A percentile compares a stretch with the other conserved stretches of the same genome.
These are phyloP conservation scores for Drosophila yakuba DNA, from an alignment of 1,140 invertebrate species.

Conservation along the genomic window DNA sequence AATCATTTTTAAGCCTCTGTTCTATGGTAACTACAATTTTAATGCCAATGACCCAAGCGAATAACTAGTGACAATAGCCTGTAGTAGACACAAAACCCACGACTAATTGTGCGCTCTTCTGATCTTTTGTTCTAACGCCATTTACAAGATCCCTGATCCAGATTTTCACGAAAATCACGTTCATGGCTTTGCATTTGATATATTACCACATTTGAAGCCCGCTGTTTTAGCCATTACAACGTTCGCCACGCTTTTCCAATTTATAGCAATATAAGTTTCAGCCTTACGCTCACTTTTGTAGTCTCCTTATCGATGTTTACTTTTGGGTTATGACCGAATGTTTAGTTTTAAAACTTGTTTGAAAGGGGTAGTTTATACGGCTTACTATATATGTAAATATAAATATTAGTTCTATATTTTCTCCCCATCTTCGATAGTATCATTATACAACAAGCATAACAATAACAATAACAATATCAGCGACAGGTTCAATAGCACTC, in stretches of 20 bases:
- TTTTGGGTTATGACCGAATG: not conserved
- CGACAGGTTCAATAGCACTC: conserved; percentile 7
- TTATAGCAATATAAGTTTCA: conserved; percentile 2
- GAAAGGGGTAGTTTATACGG: too few species aligned
- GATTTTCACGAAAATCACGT: conserved; percentile 17
- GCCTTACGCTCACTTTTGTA: conserved; percentile 5
- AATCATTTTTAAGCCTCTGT: not conserved
- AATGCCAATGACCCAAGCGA: conserved; percentile 64
- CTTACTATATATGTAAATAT: not conserved
- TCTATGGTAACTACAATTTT: conserved; percentile 14
- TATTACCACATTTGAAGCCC: not conserved
- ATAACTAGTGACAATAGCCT: conserved; percentile 57
- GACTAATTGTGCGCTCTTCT: conserved; percentile 45
- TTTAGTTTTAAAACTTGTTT: too few species aligned
- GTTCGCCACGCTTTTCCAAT: conserved; percentile 16
- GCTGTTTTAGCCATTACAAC: conserved; percentile 1
- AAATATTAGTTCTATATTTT: not conserved
- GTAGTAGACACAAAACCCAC: conserved; percentile 7
- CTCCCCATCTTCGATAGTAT: not conserved
- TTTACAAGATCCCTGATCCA: conserved; percentile 27
- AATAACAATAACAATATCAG: conserved; percentile 29
- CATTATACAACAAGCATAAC: conserved; percentile 16
- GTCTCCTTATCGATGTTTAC: not conserved
- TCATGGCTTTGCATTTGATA: conserved; percentile 4
- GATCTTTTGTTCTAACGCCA: conserved; percentile 24